Evolutionary conservation across 2,888 invertebrate species (phyloP).

Genomic region (Troides helena): DNA sequence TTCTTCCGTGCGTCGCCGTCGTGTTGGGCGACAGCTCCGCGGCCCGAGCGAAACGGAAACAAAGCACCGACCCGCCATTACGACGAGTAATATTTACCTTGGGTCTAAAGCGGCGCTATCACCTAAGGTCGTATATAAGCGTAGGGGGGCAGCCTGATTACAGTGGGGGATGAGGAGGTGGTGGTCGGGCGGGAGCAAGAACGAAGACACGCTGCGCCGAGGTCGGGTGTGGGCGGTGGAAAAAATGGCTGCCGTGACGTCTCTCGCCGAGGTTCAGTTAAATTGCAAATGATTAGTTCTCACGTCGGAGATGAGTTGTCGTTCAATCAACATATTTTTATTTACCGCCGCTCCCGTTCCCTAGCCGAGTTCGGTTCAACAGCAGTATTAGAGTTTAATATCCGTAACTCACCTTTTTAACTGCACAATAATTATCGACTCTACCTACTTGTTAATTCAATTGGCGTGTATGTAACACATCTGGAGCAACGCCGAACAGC

Average conservation of each 20-base stretch:
- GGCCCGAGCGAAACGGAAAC: conserved; percentile 5
- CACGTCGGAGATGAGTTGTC: background rate
- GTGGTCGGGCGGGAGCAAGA: conserved; percentile 56
- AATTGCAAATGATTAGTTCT: conserved; percentile 20
- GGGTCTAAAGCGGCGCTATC: conserved; percentile 40
- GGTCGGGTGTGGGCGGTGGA: conserved; percentile 43
- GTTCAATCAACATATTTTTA: background rate
- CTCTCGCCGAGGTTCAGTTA: conserved; percentile 11
- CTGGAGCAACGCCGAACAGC: too few species aligned
- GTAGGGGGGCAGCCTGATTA: conserved; percentile 47
- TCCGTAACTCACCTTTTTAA: too few species aligned
- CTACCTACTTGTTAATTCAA: too few species aligned
- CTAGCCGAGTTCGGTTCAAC: too few species aligned
- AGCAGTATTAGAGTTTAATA: too few species aligned
- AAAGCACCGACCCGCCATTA: conserved; percentile 18
- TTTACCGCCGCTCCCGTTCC: too few species aligned
- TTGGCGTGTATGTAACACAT: too few species aligned
- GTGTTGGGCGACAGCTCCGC: background rate
- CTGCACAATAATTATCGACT: too few species aligned
- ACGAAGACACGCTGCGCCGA: conserved; percentile 67
- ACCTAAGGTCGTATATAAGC: conserved; percentile 63
- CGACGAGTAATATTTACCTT: conserved; percentile 37
- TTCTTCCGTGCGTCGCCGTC: background rate
- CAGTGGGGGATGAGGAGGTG: conserved; percentile 39
- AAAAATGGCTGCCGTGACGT: conserved; percentile 56